These are phyloP conservation scores for Drosophila barbarae DNA, from an alignment of 2,888 invertebrate genomes.

Conservation along the genomic window DNA sequence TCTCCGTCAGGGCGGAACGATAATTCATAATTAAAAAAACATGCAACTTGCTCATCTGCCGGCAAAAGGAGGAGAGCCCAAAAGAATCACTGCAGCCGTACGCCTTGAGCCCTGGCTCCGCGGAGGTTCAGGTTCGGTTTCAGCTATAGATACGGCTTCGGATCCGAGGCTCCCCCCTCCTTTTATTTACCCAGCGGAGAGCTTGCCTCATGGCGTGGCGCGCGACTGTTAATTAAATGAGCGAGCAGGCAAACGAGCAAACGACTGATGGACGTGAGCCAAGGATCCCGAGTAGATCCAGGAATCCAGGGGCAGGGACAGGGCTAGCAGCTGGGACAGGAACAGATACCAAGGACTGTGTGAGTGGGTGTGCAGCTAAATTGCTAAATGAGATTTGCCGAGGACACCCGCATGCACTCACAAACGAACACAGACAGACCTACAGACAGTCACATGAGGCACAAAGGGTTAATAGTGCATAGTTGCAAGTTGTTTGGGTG, in stretches of 20 bases:
- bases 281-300: slow-evolving; percentile 54
- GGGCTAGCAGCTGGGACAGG: slow-evolving; percentile 12
- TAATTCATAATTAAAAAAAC: slow-evolving; percentile 77
- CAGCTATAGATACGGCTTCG: slow-evolving; percentile 29
- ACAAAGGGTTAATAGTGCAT: slow-evolving; percentile 73
- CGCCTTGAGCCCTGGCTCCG: slow-evolving; percentile 32
- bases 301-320: slow-evolving; percentile 22
- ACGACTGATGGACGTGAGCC: slow-evolving; percentile 72
- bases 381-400: slow-evolving; percentile 74
- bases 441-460: slow-evolving; percentile 49
- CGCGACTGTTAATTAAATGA: slow-evolving; percentile 77
- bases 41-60: slow-evolving; percentile 62
- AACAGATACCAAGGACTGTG: slow-evolving; percentile 33
- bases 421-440: slow-evolving; percentile 23
- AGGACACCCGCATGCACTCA: slow-evolving; percentile 64
- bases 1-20: slow-evolving; percentile 59
- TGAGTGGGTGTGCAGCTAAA: slow-evolving; percentile 77
- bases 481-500: slow-evolving; percentile 58
- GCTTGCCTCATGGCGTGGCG: slow-evolving; percentile 61
- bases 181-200: slow-evolving; percentile 16
- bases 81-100: slow-evolving; percentile 39
- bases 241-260: slow-evolving; percentile 77
- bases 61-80: slow-evolving; percentile 8
- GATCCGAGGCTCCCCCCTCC: slow-evolving; percentile 32
- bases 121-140: slow-evolving; percentile 20